Evolutionary conservation across 2,113 vertebrate genomes (phyloP).

Genomic region (Donacobius atricapilla): DNA sequence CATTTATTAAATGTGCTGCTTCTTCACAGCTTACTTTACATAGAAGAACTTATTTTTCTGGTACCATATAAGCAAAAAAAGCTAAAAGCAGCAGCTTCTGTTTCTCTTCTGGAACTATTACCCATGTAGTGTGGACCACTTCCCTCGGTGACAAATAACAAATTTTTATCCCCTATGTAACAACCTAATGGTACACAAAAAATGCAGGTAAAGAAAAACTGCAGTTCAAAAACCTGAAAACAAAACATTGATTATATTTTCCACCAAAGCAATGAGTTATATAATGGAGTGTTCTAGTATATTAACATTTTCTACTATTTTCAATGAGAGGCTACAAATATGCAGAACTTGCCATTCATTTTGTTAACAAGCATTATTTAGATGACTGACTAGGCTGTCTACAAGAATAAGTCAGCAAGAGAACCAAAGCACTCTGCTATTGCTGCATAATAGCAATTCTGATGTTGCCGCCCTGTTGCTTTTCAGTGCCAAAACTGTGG

Average conservation of each 20-base stretch:
- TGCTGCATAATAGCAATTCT: not conserved
- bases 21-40: not conserved
- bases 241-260: not conserved
- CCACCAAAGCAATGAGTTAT: not conserved
- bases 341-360: not conserved
- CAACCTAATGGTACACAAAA: not conserved
- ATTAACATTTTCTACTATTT: not conserved
- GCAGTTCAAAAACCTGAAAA: not conserved
- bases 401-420: not conserved
- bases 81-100: not conserved
- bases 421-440: not conserved
- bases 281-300: not conserved
- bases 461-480: not conserved
- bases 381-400: not conserved
- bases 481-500: not conserved
- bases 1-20: not conserved
- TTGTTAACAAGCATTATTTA: not conserved
- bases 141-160: not conserved
- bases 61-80: not conserved
- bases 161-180: not conserved
- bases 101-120: not conserved
- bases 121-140: not conserved
- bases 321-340: not conserved
- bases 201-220: not conserved
- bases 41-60: slow-evolving; percentile 8